Conservation (phyloP, 2,888 invertebrate genomes). For the Leptothorax acervorum region DNA sequence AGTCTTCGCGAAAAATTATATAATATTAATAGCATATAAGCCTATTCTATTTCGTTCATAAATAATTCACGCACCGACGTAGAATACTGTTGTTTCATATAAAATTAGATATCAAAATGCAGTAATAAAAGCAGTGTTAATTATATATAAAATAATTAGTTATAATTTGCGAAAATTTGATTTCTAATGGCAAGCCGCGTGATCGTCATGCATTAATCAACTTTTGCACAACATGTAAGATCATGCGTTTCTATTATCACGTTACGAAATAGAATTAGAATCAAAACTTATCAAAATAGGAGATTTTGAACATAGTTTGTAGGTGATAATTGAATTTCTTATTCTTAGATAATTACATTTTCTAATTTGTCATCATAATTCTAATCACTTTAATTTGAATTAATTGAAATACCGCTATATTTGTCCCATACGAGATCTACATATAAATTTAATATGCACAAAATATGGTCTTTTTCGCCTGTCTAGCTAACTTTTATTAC, state of each 20-base stretch:
- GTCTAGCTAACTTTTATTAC: background rate
- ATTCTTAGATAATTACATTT: background rate
- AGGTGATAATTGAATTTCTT: background rate
- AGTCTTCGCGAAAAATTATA: slow-evolving; percentile 29
- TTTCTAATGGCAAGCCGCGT: background rate
- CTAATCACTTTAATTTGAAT: slow-evolving; percentile 7
- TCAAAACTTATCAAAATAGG: slow-evolving; percentile 4
- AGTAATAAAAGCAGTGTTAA: slow-evolving; percentile 5
- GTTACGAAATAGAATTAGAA: background rate
- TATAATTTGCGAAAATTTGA: background rate
- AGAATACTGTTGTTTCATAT: slow-evolving; percentile 34
- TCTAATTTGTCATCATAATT: background rate
- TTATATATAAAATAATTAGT: slow-evolving; percentile 19
- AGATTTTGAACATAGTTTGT: background rate
- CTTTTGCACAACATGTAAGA: background rate
- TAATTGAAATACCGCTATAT: background rate
- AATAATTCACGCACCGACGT: slow-evolving; percentile 29
- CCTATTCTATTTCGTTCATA: slow-evolving; percentile 22
- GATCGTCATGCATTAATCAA: background rate
- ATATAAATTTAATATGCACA: background rate
- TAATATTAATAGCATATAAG: background rate
- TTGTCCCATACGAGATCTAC: background rate
- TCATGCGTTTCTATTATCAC: background rate
- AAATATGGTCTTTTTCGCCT: background rate
- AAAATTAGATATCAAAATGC: slow-evolving; percentile 28